Conservation (phyloP, 2,888 invertebrate species). For the Agrotis puta region DNA sequence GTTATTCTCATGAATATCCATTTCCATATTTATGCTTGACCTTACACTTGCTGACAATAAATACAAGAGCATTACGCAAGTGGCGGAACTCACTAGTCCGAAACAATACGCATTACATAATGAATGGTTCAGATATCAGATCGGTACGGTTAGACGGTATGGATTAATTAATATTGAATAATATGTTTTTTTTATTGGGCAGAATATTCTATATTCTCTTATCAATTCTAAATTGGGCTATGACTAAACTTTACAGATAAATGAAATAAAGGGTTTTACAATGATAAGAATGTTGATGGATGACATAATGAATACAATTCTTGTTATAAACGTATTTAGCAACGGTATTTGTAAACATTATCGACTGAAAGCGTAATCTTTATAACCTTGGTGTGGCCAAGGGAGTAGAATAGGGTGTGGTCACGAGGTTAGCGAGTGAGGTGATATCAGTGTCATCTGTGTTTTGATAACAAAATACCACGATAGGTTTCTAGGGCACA, state of each 20-base stretch:
- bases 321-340: conserved; percentile 39
- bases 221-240: conserved; percentile 47
- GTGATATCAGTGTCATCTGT: conserved; percentile 42
- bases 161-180: conserved; percentile 57
- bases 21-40: conserved; percentile 60
- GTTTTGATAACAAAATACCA: conserved; percentile 29
- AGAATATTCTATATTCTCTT: conserved; percentile 26
- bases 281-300: conserved; percentile 61
- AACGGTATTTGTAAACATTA: conserved; percentile 51
- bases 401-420: conserved; percentile 52
- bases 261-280: conserved; percentile 43
- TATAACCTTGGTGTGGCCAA: conserved; percentile 44
- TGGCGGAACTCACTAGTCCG: conserved; percentile 68
- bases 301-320: conserved; percentile 62
- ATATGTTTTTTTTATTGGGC: conserved; percentile 13
- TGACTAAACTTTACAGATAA: conserved; percentile 45
- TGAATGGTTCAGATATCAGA: conserved; percentile 50
- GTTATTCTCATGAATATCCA: conserved; percentile 55
- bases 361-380: conserved; percentile 38
- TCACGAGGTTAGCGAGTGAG: neutral
- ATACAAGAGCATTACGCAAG: conserved; percentile 69
- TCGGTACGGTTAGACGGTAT: conserved; percentile 22
- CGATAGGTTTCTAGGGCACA: conserved; percentile 24
- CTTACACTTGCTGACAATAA: conserved; percentile 73
- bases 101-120: conserved; percentile 71